These are phyloP conservation scores for Macquaria ambigua DNA, from an alignment of 2,113 vertebrate genomes.

Conservation along the genomic window DNA sequence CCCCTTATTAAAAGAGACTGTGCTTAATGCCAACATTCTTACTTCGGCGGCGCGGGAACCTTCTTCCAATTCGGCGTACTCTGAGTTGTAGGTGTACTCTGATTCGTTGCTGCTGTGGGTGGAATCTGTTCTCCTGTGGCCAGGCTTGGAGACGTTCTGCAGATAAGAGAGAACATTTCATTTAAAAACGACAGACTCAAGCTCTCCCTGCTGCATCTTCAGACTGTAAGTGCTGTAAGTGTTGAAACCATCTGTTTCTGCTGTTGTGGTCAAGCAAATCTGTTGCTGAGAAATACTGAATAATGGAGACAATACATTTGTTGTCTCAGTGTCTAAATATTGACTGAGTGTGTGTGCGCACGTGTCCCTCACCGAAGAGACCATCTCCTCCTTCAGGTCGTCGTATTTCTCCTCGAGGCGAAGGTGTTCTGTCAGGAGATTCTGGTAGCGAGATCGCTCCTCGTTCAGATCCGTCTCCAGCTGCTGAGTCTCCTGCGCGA, in stretches of 20 bases:
- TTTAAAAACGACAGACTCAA: neutral
- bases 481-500: conserved; percentile 94
- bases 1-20: neutral
- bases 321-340: neutral
- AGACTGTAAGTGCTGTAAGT: neutral
- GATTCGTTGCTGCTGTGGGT: conserved; percentile 99
- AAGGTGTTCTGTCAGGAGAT: conserved; percentile 95
- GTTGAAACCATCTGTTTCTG: conserved; percentile 1
- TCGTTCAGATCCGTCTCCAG: conserved; percentile 96
- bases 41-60: conserved; percentile 89
- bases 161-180: conserved; percentile 22
- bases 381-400: conserved; percentile 94
- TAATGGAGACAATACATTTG: neutral
- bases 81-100: conserved; percentile 96
- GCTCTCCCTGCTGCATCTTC: neutral
- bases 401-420: conserved; percentile 96
- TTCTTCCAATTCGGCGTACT: conserved; percentile 93
- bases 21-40: conserved; percentile 39
- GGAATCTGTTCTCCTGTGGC: conserved; percentile 95
- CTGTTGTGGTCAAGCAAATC: neutral
- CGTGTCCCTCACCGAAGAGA: conserved; percentile 83
- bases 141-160: conserved; percentile 92
- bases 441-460: conserved; percentile 96
- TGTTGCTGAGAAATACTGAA: neutral
- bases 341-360: neutral